phyloP scores from a whole-genome alignment of 2,113 vertebrate genomes.

The Psammodynastes pulverulentus region DNA sequence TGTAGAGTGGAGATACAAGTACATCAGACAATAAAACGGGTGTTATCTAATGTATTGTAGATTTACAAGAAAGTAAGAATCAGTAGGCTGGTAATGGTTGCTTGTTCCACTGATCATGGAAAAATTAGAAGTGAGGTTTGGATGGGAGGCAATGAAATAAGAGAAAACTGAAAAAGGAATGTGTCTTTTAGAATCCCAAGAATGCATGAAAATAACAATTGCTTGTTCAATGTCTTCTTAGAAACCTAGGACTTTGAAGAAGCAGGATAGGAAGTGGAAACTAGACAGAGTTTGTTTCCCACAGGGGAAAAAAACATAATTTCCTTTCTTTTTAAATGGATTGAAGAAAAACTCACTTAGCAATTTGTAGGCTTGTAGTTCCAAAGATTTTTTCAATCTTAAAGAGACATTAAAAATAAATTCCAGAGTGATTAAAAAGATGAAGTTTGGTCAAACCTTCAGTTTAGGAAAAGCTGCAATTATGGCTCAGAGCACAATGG shows the following conservation, averaged over 20 bases:
- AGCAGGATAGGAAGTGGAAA: not conserved
- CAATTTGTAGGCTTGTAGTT: too few species aligned
- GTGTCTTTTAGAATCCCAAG: not conserved
- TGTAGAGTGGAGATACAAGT: not conserved
- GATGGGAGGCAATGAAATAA: not conserved
- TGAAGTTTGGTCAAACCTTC: too few species aligned
- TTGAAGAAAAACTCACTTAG: too few species aligned
- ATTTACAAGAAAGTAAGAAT: not conserved
- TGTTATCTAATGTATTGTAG: not conserved
- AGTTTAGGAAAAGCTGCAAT: too few species aligned
- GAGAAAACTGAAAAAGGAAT: not conserved
- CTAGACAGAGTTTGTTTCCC: too few species aligned
- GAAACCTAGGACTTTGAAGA: not conserved
- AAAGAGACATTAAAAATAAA: too few species aligned
- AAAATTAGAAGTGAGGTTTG: not conserved
- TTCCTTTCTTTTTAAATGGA: too few species aligned
- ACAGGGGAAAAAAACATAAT: too few species aligned
- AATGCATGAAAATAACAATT: not conserved
- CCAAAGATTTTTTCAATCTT: too few species aligned
- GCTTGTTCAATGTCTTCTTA: not conserved
- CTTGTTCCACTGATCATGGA: not conserved
- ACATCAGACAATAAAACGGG: not conserved
- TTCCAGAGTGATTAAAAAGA: too few species aligned
- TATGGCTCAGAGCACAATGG: too few species aligned
- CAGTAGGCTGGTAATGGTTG: not conserved